Conservation (phyloP, 2,888 invertebrate genomes). For the Heliconius aoede region DNA sequence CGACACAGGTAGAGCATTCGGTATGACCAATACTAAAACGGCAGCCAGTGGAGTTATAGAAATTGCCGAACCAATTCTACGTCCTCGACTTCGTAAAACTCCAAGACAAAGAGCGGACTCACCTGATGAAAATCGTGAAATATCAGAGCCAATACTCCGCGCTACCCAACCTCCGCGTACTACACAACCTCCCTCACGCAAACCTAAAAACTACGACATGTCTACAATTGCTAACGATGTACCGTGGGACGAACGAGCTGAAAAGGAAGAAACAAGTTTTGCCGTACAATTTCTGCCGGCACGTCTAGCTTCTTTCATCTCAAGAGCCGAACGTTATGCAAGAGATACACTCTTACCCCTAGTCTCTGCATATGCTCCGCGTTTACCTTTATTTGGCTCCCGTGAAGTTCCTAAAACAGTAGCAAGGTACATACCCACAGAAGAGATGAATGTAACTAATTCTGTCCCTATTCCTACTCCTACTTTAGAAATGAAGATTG, state of each 20-base stretch:
- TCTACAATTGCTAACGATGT: slow-evolving; percentile 72
- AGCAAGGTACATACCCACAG: slow-evolving; percentile 86
- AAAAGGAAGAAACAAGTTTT: slow-evolving; percentile 73
- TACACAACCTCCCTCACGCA: slow-evolving; percentile 62
- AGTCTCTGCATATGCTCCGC: slow-evolving; percentile 91
- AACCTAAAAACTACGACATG: slow-evolving; percentile 77
- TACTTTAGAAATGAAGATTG: slow-evolving; percentile 80
- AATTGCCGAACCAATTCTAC: slow-evolving; percentile 89
- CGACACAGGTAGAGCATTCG: slow-evolving; percentile 85
- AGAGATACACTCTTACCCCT: slow-evolving; percentile 89
- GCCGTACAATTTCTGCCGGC: slow-evolving; percentile 92
- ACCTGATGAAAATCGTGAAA: slow-evolving; percentile 81
- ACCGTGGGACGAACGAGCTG: slow-evolving; percentile 63
- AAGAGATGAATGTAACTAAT: slow-evolving; percentile 66
- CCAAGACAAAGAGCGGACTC: slow-evolving; percentile 79
- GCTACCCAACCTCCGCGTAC: slow-evolving; percentile 71
- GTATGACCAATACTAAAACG: slow-evolving; percentile 79
- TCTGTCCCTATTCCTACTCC: slow-evolving; percentile 75
- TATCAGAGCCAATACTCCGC: slow-evolving; percentile 86
- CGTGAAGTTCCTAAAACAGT: slow-evolving; percentile 76
- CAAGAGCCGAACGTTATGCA: slow-evolving; percentile 92
- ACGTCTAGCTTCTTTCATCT: slow-evolving; percentile 89
- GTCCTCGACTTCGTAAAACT: slow-evolving; percentile 84
- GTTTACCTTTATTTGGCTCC: slow-evolving; percentile 85
- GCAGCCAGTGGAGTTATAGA: slow-evolving; percentile 81